Percentiles rank a stretch among this genome's conserved stretches.
Evolutionary conservation across 2,113 vertebrate species (phyloP).

Genomic region (Parotia lawesii): DNA sequence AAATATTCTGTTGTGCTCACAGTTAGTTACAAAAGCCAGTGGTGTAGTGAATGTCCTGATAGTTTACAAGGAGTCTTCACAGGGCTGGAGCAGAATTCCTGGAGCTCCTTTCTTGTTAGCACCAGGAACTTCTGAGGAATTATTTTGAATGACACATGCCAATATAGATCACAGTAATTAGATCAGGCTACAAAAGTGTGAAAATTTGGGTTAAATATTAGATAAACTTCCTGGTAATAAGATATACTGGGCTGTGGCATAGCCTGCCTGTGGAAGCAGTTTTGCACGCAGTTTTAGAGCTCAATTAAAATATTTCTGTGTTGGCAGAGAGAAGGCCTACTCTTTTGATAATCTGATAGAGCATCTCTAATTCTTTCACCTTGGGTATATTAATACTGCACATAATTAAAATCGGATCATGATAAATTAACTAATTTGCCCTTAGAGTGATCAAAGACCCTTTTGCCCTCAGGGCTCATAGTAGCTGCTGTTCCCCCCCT

Average conservation of each 20-base stretch:
- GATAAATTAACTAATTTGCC: constrained; percentile 63
- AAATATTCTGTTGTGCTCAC: not conserved
- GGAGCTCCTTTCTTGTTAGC: not conserved
- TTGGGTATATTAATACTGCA: constrained; percentile 64
- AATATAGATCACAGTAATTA: not conserved
- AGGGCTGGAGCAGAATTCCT: not conserved
- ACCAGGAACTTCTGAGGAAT: not conserved
- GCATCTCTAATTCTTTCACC: constrained; percentile 61
- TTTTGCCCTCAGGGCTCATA: constrained; percentile 21
- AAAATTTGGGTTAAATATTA: not conserved
- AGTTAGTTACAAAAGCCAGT: not conserved
- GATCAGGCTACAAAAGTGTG: not conserved
- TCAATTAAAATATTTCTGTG: constrained; percentile 27
- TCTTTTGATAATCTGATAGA: constrained; percentile 51
- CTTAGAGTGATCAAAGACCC: constrained; percentile 59
- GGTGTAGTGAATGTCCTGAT: not conserved
- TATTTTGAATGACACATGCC: not conserved
- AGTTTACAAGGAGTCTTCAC: not conserved
- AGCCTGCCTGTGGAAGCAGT: not conserved
- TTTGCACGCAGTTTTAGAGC: not conserved
- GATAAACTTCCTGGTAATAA: not conserved
- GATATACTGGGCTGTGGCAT: not conserved
- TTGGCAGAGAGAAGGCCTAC: constrained; percentile 31
- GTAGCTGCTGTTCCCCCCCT: not conserved
- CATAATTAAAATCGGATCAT: constrained; percentile 62